Percentiles rank a stretch among this genome's conserved stretches.
Conservation (phyloP, 2,797 vertebrate genomes). For the Chelonia mydas region DNA sequence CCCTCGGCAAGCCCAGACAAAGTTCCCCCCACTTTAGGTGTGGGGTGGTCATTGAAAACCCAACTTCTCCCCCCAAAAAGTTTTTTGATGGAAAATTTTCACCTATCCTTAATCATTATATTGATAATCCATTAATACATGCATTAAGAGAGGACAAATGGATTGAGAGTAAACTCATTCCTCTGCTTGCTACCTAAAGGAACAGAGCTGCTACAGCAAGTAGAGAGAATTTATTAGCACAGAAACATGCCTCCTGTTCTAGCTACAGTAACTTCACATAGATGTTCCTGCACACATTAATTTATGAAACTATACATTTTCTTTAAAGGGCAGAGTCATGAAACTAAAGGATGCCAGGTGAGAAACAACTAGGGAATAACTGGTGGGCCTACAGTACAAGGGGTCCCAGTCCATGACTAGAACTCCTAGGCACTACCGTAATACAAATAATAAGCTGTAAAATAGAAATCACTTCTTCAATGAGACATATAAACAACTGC, state of each 20-base stretch:
- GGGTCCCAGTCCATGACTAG: too few relatives aligned
- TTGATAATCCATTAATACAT: background rate
- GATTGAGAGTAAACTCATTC: background rate
- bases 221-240: constrained; percentile 14
- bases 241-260: background rate
- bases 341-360: too few relatives aligned
- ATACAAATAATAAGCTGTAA: background rate
- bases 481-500: constrained; percentile 25
- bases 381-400: too few relatives aligned
- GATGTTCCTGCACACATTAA: too few relatives aligned
- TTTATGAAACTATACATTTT: too few relatives aligned
- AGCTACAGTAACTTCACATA: background rate
- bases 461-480: background rate
- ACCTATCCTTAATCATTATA: background rate
- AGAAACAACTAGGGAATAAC: too few relatives aligned
- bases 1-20: too few relatives aligned
- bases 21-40: too few relatives aligned
- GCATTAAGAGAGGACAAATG: background rate
- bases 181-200: background rate
- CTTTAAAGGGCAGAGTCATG: too few relatives aligned
- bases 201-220: background rate
- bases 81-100: too few relatives aligned
- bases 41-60: background rate
- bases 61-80: background rate
- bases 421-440: too few relatives aligned